A percentile compares a stretch with the other conserved stretches of the same genome.
phyloP scores from a whole-genome alignment of 2,888 invertebrate genomes.

The Leucophenga montana region DNA sequence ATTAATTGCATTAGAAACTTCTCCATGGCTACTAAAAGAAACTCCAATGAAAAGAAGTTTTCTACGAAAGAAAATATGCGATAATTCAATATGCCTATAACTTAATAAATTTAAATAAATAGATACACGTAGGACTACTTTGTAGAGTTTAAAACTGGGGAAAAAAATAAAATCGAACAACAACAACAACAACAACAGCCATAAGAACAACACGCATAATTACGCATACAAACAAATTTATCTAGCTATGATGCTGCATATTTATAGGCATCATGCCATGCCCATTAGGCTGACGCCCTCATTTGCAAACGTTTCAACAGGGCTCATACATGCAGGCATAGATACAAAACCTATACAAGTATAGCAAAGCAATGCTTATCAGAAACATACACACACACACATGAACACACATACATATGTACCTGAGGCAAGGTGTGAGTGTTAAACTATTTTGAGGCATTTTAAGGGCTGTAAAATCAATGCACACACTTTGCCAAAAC shows the following conservation, averaged over 20 bases:
- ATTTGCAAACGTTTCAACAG: too few relatives aligned
- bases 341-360: constrained; percentile 41
- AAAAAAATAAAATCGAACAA: constrained; percentile 54
- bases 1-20: too few relatives aligned
- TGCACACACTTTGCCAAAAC: not conserved
- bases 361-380: too few relatives aligned
- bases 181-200: constrained; percentile 21
- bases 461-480: constrained; percentile 27
- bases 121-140: too few relatives aligned
- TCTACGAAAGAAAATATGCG: too few relatives aligned
- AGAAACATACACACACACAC: not conserved
- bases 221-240: constrained; percentile 41
- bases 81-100: too few relatives aligned
- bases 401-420: constrained; percentile 2
- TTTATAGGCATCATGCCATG: too few relatives aligned
- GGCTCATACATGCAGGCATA: constrained; percentile 37
- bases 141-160: constrained; percentile 8
- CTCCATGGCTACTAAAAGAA: too few relatives aligned
- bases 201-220: constrained; percentile 49
- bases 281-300: too few relatives aligned
- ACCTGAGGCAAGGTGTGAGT: constrained; percentile 15
- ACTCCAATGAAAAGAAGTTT: too few relatives aligned
- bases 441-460: constrained; percentile 26
- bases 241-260: too few relatives aligned
- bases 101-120: too few relatives aligned